phyloP scores from a whole-genome alignment of 2,888 invertebrate genomes.

The Agrochola lota region DNA sequence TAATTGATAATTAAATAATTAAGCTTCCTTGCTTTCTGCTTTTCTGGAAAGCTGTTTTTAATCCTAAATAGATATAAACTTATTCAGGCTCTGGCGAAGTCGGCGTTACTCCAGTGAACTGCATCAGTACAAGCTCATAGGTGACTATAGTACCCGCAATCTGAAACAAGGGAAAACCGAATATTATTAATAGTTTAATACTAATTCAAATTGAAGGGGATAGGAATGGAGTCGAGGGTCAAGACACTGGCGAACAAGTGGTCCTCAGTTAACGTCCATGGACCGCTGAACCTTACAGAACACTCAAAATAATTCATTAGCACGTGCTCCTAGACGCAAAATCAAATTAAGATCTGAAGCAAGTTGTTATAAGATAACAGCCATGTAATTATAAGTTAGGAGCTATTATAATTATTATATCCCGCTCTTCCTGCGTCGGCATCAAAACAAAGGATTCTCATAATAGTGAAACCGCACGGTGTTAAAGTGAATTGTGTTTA shows the following conservation, averaged over 20 bases:
- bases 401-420: slow-evolving; percentile 31
- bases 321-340: neutral
- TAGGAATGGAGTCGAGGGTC: no score
- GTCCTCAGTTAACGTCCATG: no score
- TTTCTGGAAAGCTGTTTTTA: neutral
- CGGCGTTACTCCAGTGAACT: slow-evolving; percentile 79
- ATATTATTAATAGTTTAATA: neutral
- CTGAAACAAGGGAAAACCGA: slow-evolving; percentile 52
- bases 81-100: neutral
- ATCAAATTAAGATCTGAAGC: neutral
- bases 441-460: slow-evolving; percentile 52
- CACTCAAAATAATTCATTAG: neutral
- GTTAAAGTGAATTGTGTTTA: slow-evolving; percentile 31
- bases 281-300: neutral
- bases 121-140: slow-evolving; percentile 86
- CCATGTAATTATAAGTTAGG: slow-evolving; percentile 11
- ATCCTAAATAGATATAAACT: neutral
- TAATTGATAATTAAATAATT: neutral
- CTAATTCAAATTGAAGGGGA: no score
- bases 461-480: slow-evolving; percentile 49
- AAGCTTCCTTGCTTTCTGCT: neutral
- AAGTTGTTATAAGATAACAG: neutral
- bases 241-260: no score
- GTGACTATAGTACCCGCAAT: slow-evolving; percentile 71
- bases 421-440: neutral